Percentiles rank a stretch among this genome's conserved stretches.
Conservation (phyloP, 1,140 invertebrate genomes). For the Bemisia tabaci region DNA sequence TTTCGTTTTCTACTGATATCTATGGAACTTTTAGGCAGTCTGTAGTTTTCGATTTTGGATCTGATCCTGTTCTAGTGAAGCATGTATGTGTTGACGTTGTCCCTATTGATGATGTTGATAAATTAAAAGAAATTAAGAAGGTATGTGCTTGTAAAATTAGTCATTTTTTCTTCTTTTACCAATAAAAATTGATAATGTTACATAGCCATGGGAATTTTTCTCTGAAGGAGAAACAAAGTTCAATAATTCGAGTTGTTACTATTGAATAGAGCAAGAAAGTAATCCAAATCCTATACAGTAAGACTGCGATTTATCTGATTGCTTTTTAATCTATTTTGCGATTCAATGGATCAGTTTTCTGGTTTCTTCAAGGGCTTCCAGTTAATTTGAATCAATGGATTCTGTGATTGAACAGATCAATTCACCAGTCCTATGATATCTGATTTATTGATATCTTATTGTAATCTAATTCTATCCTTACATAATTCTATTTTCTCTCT, state of each 20-base stretch:
- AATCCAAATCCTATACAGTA: too few species aligned
- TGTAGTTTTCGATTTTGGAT: conserved; percentile 63
- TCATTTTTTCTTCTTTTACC: conserved; percentile 7
- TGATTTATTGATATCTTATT: too few species aligned
- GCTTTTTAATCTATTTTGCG: too few species aligned
- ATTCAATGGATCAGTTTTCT: too few species aligned
- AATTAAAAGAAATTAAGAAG: conserved; percentile 49
- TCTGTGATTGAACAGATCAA: too few species aligned
- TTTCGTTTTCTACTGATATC: conserved; percentile 54
- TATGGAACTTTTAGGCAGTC: conserved; percentile 72
- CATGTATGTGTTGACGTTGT: conserved; percentile 65
- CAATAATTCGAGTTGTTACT: too few species aligned
- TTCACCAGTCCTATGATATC: too few species aligned
- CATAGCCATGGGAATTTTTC: not conserved
- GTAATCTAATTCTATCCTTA: too few species aligned
- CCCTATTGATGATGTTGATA: conserved; percentile 48
- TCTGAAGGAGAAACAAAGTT: not conserved
- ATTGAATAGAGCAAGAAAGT: not conserved
- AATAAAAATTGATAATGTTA: conserved; percentile 1
- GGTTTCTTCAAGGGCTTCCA: too few species aligned
- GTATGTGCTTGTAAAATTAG: conserved; percentile 8
- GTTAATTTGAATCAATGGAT: too few species aligned
- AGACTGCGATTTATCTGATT: too few species aligned
- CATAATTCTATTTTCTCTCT: too few species aligned
- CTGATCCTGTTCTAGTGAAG: conserved; percentile 50